Evolutionary conservation across 2,888 invertebrate species (phyloP), one percentile per base, ranked within the genome.

Genomic region (Capitulum mitella): DNA sequence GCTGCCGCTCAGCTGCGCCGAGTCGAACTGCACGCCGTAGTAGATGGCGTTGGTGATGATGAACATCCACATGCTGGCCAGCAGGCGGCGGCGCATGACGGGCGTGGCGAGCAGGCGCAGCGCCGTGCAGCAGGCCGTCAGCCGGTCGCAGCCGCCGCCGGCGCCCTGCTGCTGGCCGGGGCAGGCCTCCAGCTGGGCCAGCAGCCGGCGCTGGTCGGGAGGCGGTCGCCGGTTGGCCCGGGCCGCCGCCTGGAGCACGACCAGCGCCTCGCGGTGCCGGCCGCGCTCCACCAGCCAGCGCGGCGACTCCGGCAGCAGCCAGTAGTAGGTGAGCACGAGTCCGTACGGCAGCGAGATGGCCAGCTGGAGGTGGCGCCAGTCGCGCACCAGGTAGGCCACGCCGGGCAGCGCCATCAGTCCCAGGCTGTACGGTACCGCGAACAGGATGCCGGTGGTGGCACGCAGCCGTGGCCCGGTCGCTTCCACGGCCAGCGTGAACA

Each of bases 1-100:
- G 83, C 93, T 88, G 1, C 94, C 94, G 0, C 91, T 92, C 10
- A 93, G 88, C 83, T 92, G 90, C 0, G 92, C 92, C 79, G 93
- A 91, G 85, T 92, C 94, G 84, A 94, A 92, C 0, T 93, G 91
- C n/a, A 94, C 90, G 0, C 95, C 95, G 84, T 93, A 96, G 86
- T 95, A 93, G 82, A 93, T 92, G 29, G 22, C 16, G 29, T 29
- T 32, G 29, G 32, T 32, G n/a, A 29, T 29, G 32, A 29, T 10
- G 14, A 29, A 61, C 51, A 51, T 19, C 51, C 16, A 51, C 3
- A 22, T 22, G 22, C 12, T 12, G 6, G 22, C 51, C 22, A 51
- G 51, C 51, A 51, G 6, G 22, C 51, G 51, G 51, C 51, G 22
- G 19, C 51, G 51, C 51, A 51, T 51, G 19, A 51, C 12, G 10